phyloP scores from a whole-genome alignment of 2,113 vertebrate species.

The Ginglymostoma cirratum region DNA sequence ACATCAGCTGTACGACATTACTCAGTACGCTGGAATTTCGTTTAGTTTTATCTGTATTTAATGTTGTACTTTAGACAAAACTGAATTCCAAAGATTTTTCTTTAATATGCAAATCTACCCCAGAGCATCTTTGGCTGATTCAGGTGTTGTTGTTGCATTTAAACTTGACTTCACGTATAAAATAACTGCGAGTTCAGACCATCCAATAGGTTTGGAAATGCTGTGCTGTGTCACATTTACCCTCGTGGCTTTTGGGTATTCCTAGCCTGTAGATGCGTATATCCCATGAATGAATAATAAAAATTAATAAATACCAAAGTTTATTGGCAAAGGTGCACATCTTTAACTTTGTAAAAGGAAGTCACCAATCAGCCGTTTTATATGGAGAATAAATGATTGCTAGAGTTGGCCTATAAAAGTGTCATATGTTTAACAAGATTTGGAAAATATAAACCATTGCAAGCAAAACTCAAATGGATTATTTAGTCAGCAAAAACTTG shows the following conservation, averaged over 20 bases:
- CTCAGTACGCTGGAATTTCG: constrained; percentile 19
- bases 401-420: neutral
- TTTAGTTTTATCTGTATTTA: constrained; percentile 7
- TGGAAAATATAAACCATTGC: neutral
- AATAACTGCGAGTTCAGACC: neutral
- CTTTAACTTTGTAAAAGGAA: neutral
- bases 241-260: neutral
- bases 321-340: neutral
- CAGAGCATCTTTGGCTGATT: neutral
- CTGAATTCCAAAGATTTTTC: constrained; percentile 13
- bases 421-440: neutral
- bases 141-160: neutral
- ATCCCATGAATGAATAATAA: too few relatives aligned
- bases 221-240: neutral
- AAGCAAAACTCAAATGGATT: neutral
- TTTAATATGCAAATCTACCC: neutral
- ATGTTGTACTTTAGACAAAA: constrained; percentile 20
- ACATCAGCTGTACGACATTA: neutral
- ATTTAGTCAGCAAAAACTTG: neutral
- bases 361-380: neutral
- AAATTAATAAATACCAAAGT: neutral
- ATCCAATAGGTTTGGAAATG: neutral
- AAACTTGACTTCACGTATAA: neutral
- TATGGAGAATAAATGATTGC: neutral
- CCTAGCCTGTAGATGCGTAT: neutral